Conservation (phyloP, 2,797 vertebrate genomes). For the Streptopelia turtur region DNA sequence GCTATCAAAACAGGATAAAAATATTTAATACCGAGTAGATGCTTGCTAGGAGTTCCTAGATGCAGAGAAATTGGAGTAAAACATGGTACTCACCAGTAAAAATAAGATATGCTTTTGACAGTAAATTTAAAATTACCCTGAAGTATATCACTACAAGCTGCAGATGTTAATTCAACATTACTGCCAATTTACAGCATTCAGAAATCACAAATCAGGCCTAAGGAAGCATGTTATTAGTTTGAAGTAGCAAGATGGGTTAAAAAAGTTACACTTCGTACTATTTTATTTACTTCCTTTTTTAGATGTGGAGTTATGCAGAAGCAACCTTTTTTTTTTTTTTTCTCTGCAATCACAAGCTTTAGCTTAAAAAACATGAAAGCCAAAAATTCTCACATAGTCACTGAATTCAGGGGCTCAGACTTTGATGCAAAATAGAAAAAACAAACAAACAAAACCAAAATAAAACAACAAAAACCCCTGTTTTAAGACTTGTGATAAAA, state of each 20-base stretch:
- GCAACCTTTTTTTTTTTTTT: background rate
- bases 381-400: background rate
- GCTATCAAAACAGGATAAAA: conserved; percentile 57
- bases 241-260: background rate
- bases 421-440: background rate
- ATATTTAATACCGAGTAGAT: conserved; percentile 39
- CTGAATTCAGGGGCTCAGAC: background rate
- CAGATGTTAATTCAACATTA: background rate
- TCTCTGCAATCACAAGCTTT: background rate
- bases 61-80: conserved; percentile 24
- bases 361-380: background rate
- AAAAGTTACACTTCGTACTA: background rate
- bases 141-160: background rate
- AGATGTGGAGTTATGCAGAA: background rate
- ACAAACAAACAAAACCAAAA: no score
- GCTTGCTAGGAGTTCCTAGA: background rate
- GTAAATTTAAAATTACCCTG: conserved; percentile 10
- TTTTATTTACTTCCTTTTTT: conserved; percentile 1
- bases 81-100: background rate
- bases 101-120: background rate
- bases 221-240: background rate
- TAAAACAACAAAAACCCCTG: no score
- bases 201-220: background rate
- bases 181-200: background rate
- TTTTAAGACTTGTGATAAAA: background rate